These are phyloP conservation scores for Strigamia maritima DNA, from an alignment of 2,888 invertebrate genomes.

Conservation along the genomic window DNA sequence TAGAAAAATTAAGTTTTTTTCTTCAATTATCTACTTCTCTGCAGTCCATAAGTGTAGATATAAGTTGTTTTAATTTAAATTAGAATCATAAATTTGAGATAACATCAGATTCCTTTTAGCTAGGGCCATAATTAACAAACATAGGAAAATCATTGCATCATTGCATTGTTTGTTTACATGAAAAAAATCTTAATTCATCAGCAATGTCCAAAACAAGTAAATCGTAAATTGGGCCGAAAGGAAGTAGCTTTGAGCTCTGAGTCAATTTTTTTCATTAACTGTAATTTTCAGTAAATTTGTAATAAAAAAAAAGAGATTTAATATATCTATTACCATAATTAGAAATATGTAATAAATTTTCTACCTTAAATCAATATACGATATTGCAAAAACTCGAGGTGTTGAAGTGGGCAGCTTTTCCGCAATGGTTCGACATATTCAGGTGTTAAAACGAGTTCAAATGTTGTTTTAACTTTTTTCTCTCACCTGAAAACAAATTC, in stretches of 20 bases:
- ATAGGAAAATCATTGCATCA: too few species aligned
- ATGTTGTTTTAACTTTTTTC: neutral
- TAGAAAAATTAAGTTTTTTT: neutral
- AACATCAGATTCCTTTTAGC: neutral
- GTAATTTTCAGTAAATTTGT: neutral
- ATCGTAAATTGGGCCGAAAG: neutral
- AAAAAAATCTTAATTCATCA: neutral
- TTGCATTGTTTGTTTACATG: too few species aligned
- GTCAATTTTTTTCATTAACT: neutral
- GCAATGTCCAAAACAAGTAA: neutral
- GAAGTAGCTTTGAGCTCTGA: neutral
- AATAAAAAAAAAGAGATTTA: neutral
- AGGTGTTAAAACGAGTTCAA: conserved; percentile 8
- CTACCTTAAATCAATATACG: neutral
- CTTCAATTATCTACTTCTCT: neutral
- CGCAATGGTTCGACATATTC: neutral
- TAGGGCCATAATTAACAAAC: neutral
- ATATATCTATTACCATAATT: neutral
- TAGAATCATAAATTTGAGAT: neutral
- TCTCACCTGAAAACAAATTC: neutral
- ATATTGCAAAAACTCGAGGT: neutral
- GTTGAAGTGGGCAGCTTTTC: neutral
- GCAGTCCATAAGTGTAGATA: too few species aligned
- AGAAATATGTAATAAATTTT: neutral
- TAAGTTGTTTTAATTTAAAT: neutral